Evolutionary conservation across 1,140 invertebrate species (phyloP), one percentile per base, ranked within the genome.

Genomic region (Parasteatoda tepidariorum): DNA sequence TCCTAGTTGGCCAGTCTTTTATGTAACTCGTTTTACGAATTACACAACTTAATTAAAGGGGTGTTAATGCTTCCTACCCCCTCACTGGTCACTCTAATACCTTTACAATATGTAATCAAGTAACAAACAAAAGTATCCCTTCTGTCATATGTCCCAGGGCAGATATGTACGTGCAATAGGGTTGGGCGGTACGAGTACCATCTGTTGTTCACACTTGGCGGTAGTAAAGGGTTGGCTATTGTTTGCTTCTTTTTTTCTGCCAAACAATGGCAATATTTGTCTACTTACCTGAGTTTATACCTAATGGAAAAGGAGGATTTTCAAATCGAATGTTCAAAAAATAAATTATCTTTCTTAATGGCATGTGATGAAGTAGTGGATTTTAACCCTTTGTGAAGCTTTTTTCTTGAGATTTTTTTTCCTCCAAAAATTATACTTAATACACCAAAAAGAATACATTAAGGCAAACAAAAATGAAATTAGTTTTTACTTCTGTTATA

Each of bases 31-130:
- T n/a, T n/a, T 61, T 61, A 38, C 55, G 73, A 61, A 75, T 62
- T 57, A 75, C 73, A 57, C 73, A 75, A 75, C 73, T 75, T 75
- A 75, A 75, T 75, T 75, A 75, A 75, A 75, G 57, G 73, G 57
- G 70, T 30, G 22, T 33, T 31, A 59, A n/a, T 34, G 48, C n/a
- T n/a, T n/a, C n/a, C n/a, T n/a, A n/a, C n/a, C 22, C 70, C 54
- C 55, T 34, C 73, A 61, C 73, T 75, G 73, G 73, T 75, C 73
- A 75, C 54, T 61, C 28, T 33, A 18, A 59, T 59, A 22, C 57
- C 24, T 22, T 59, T 26, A 28, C 22, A 61, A 54, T 62, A 34
- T 75, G 73, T 75, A 75, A 75, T 75, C 73, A 75, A 75, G 73
- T 38, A 62, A 62, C 31, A 22, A 75, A 75, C 73, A 22, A 75